These are phyloP conservation scores for Plemyria rubiginata DNA, from an alignment of 2,888 invertebrate species.

Conservation along the genomic window DNA sequence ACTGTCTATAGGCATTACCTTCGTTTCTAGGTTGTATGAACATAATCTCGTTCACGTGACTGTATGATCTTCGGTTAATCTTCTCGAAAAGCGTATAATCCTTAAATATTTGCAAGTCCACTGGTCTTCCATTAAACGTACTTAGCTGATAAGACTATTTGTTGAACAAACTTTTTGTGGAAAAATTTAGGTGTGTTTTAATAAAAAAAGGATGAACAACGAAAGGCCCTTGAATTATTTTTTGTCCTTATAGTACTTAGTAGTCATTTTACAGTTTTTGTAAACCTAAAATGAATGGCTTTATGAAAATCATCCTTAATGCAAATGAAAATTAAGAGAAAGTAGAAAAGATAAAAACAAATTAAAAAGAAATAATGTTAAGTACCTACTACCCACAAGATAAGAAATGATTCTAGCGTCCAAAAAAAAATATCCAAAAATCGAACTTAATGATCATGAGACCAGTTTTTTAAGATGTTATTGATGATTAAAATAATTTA, in stretches of 20 bases:
- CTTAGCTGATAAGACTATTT: conserved; percentile 10
- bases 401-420: too few relatives aligned
- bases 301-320: too few relatives aligned
- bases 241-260: too few relatives aligned
- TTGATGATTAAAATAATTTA: too few relatives aligned
- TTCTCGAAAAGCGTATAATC: conserved; percentile 30
- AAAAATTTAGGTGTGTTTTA: neutral
- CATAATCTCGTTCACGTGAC: conserved; percentile 29
- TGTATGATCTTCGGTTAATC: conserved; percentile 22
- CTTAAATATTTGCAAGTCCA: conserved; percentile 32
- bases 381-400: too few relatives aligned
- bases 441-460: neutral
- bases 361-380: too few relatives aligned
- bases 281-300: too few relatives aligned
- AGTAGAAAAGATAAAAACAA: too few relatives aligned
- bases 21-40: conserved; percentile 13
- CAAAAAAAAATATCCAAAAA: neutral
- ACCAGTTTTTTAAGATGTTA: neutral
- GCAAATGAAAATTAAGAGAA: too few relatives aligned
- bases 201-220: neutral
- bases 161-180: conserved; percentile 2
- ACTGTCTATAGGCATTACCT: neutral
- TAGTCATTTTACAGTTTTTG: too few relatives aligned
- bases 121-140: conserved; percentile 8
- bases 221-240: neutral